Evolutionary conservation across 1,140 invertebrate genomes (phyloP), one percentile per base, ranked within the genome.

Genomic region (Camponotus pennsylvanicus): DNA sequence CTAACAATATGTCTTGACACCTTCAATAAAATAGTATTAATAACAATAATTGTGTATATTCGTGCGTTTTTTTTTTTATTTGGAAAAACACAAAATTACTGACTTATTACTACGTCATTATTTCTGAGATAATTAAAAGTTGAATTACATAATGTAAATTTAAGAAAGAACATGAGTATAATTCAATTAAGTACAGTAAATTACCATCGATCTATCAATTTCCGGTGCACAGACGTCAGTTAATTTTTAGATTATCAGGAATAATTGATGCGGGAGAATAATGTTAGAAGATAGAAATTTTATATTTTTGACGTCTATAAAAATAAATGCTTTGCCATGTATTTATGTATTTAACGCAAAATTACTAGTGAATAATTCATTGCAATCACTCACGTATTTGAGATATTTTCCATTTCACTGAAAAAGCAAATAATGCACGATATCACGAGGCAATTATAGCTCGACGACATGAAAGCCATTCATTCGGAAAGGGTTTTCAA

Each of bases 371-470:
- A 32, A 73, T 64, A 83, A 61, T 75, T 75, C 37, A 52, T 0
- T 8, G 9, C 5, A 15, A 27, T 4, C 13, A 18, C 21, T 4
- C n/a, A 32, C 18, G 5, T 42, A 11, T 78, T 64, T 49, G 57
- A 64, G 27, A 45, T 80, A 80, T 57, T 67, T 71, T 82, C 45
- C 15, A 45, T 59, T 61, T 75, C 0, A n/a, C 8, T 37, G 34
- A 75, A 83, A 82, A 83, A 49, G 15, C 7, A 52, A 52, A 75
- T 73, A 45, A 73, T 37, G 5, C 2, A 27, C 21, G 73, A 73
- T 52, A 61, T 11, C 37, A 13, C 79, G 27, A 71, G 32, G 42
- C 27, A 59, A 82, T 82, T 61, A 59, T 45, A 59, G 13, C 40
- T 15, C 15, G 13, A 49, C 13, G 55, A 15, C 27, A 18, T 75